A percentile compares a stretch with the other conserved stretches of the same genome.
Conservation (phyloP, 2,113 vertebrate species). For the Phrynosoma blainvillii region DNA sequence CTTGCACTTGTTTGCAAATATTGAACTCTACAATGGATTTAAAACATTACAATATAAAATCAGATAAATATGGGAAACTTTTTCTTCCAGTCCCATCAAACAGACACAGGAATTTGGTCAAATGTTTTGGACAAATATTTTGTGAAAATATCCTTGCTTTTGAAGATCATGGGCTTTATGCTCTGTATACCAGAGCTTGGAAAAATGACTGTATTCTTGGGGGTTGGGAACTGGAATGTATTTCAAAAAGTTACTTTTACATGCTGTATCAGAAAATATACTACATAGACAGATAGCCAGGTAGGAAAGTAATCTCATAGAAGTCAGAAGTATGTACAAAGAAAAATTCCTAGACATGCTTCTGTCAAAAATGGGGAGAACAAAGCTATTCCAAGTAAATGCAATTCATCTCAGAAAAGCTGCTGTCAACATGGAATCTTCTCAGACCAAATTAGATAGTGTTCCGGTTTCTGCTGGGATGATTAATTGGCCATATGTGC, state of each 20-base stretch:
- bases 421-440: background rate
- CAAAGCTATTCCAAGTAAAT: background rate
- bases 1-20: background rate
- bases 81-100: background rate
- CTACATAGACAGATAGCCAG: too few species aligned
- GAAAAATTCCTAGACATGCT: background rate
- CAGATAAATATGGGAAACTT: background rate
- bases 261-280: background rate
- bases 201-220: too few species aligned
- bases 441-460: constrained; percentile 35
- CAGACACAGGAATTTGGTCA: background rate
- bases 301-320: background rate
- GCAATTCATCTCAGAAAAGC: constrained; percentile 43
- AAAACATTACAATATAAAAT: background rate
- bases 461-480: constrained; percentile 20
- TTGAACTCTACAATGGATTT: background rate
- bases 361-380: background rate
- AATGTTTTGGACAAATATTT: background rate
- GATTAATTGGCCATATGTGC: constrained; percentile 40
- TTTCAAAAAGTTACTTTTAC: too few species aligned
- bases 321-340: background rate
- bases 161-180: too few species aligned
- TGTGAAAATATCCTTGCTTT: background rate
- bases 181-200: background rate
- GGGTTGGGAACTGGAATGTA: too few species aligned